These are phyloP conservation scores for Ceratina japonica DNA, from an alignment of 1,140 invertebrate genomes.

Conservation along the genomic window DNA sequence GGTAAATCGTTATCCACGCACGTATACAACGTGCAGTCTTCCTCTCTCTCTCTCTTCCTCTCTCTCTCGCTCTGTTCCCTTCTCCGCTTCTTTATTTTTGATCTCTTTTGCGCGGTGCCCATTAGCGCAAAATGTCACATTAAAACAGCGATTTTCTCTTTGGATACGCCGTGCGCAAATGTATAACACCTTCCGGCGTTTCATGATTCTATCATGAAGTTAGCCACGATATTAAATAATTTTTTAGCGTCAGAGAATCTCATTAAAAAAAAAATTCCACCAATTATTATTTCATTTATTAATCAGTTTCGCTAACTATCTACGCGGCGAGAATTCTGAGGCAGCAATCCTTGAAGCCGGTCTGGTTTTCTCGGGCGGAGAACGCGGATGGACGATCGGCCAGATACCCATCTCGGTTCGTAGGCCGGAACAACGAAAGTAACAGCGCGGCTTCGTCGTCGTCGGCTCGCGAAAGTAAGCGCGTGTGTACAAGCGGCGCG, in stretches of 20 bases:
- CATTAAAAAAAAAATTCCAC: no score
- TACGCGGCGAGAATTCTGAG: no score
- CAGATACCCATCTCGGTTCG: constrained; percentile 1
- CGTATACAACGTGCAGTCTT: neutral
- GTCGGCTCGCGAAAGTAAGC: constrained; percentile 3
- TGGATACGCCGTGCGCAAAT: neutral
- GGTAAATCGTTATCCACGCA: constrained; percentile 50
- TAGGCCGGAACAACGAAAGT: constrained; percentile 4
- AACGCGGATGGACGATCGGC: neutral
- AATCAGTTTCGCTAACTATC: no score
- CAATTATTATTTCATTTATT: no score
- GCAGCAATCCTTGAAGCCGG: no score
- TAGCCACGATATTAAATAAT: neutral
- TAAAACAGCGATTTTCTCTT: constrained; percentile 12
- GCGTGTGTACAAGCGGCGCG: neutral
- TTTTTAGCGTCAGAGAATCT: no score
- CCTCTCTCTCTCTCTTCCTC: neutral
- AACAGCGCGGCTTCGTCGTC: neutral
- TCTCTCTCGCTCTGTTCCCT: no score
- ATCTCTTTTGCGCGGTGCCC: constrained; percentile 19
- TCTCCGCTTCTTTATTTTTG: no score
- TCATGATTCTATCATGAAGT: neutral
- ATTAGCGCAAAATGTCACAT: constrained; percentile 35
- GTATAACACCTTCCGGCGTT: neutral
- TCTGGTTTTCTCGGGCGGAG: neutral